Base-by-base conservation (phyloP, 2,888 invertebrate genomes). In the Scrobipalpa costella region DNA sequence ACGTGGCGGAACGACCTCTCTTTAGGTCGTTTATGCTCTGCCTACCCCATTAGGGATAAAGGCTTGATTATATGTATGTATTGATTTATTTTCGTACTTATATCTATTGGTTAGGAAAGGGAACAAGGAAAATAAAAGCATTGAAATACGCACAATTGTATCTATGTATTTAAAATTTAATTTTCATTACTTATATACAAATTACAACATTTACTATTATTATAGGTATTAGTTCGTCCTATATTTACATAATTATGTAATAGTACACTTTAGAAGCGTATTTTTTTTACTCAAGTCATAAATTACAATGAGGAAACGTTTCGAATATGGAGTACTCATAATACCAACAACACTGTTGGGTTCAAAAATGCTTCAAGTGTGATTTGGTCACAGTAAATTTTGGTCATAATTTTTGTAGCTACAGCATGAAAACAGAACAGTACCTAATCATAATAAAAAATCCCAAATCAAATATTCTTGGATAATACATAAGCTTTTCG, bases 141-240 rank as follows among this genome's bases (percentile, higher is more conserved):
- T 21, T 86, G 83, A 69, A 83, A 78, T 79, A 85, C 85, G 72
- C 86, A 86, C 85, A 79, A 80, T 84, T 71, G 85, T 90, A 90
- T 91, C 90, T 91, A 90, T 90, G 90, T 91, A 91, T 91, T 90
- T 91, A 90, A 91, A 91, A 90, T 91, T 90, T 90, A 90, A 90
- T 90, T 90, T 89, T 89, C 86, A 83, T 90, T 90, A 91, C 90
- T 89, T 91, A 91, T 91, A 91, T 91, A 91, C 90, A 91, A 89
- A 90, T 90, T 89, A 91, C 90, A 91, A 91, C 90, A 91, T 91
- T 91, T 79, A 91, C 90, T 91, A 90, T 89, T 87, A 88, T 88
- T 88, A 81, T 90, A 88, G 84, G 82, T 86, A 88, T 88, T 87
- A 90, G 89, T 89, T 85, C 81, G 80, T 86, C 81, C 89, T 90